Base-by-base conservation (phyloP, 2,888 invertebrate genomes). In the Drosophila merina region DNA sequence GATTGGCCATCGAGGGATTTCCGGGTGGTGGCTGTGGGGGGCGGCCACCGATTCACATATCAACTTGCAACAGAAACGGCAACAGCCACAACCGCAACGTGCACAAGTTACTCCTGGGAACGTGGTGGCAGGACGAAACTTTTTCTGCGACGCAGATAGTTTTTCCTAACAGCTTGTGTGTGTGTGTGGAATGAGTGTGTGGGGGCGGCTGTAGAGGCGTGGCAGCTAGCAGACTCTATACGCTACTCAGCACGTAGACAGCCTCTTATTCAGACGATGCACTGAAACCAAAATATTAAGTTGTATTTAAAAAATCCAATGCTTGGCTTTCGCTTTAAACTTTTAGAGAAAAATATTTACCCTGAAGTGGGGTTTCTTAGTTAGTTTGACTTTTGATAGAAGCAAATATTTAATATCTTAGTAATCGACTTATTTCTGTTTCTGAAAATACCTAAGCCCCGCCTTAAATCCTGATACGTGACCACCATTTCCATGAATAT, bases 171-270 rank as follows among this genome's bases (percentile, higher is more conserved):
- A 72, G 68, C 76, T 64, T 49, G 40, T 58, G 59, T 51, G 57
- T 12, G 36, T 38, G 57, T 14, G 14, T 14, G 14, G 14, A 28
- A 51, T 51, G 57, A 25, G 33, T 33, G 57, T 25, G 49, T 25
- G 26, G 25, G 66, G 47, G 68, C 52, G 58, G 51, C 14, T 25
- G 8, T n/a, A 8, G 45, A 47, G 68, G 69, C 71, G 71, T 69
- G 71, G 44, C 69, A 38, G 36, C 47, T 42, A 26, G 50, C 52
- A 52, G 50, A 68, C 50, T 40, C 40, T 31, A 30, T 48, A 25
- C 42, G n/a, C 51, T 50, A 50, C 52, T 56, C 57, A 12, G 76
- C 86, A 86, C 86, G 86, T 82, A 78, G 47, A 67, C 63, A 70
- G 55, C 63, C 54, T 66, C 64, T 64, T 36, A 45, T 14, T 31